These are phyloP conservation scores for Hartigia nigra DNA, from an alignment of 2,888 invertebrate species.

Conservation along the genomic window DNA sequence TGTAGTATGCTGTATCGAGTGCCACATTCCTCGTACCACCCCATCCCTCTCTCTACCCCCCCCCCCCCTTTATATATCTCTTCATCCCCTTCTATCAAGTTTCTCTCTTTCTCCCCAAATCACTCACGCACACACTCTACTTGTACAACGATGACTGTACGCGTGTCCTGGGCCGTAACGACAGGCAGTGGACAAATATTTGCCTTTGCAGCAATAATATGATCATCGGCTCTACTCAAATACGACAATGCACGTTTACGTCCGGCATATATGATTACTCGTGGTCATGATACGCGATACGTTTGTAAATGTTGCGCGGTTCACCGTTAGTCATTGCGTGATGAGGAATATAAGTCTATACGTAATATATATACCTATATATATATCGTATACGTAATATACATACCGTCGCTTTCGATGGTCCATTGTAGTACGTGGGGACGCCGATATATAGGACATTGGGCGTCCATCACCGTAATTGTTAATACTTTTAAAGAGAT, in stretches of 20 bases:
- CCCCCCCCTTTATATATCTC: neutral
- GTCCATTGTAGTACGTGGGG: neutral
- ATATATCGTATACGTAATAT: neutral
- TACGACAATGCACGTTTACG: conserved; percentile 23
- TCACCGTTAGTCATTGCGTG: neutral
- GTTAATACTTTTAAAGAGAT: neutral
- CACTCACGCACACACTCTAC: neutral
- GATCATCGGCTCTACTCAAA: conserved; percentile 38
- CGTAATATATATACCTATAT: too few species aligned
- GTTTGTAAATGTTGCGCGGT: conserved; percentile 32
- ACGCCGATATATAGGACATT: neutral
- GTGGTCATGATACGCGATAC: conserved; percentile 33
- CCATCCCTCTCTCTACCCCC: too few species aligned
- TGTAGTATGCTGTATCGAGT: neutral
- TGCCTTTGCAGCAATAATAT: conserved; percentile 36
- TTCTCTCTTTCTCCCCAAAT: neutral
- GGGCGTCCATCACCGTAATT: neutral
- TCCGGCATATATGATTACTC: conserved; percentile 18
- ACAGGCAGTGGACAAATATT: conserved; percentile 34
- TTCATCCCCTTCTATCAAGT: neutral
- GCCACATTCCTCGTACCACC: neutral
- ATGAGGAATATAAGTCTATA: neutral
- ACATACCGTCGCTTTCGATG: neutral
- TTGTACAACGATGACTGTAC: neutral
- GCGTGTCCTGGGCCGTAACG: neutral